These are phyloP conservation scores for Bucco capensis DNA, from an alignment of 2,113 vertebrate genomes.

Conservation along the genomic window DNA sequence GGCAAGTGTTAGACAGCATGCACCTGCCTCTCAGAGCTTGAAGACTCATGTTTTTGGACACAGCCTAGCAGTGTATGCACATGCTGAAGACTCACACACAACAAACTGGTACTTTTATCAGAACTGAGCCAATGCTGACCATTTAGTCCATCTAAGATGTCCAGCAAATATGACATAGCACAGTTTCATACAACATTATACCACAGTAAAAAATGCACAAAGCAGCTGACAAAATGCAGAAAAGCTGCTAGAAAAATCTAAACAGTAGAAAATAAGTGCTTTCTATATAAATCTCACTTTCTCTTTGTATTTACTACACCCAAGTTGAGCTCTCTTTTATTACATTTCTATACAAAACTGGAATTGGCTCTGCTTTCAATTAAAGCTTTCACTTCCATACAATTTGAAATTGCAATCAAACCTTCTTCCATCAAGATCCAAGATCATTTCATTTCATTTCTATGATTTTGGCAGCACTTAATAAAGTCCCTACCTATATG, in stretches of 20 bases:
- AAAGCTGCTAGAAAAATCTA: conserved; percentile 36
- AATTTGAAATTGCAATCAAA: background rate
- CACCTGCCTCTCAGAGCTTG: background rate
- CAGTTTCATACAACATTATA: background rate
- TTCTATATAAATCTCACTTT: conserved; percentile 26
- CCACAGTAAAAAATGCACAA: conserved; percentile 20
- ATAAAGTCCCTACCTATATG: background rate
- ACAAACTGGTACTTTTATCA: background rate
- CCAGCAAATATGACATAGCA: background rate
- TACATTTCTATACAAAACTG: conserved; percentile 19
- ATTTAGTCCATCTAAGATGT: background rate
- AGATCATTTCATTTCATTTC: background rate
- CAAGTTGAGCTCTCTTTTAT: background rate
- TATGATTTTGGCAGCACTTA: background rate
- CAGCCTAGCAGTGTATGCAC: background rate
- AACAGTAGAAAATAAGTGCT: conserved; percentile 49
- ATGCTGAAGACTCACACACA: background rate
- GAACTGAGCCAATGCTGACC: background rate
- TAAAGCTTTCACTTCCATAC: background rate
- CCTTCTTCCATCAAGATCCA: background rate
- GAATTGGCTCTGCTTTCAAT: background rate
- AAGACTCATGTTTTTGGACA: background rate
- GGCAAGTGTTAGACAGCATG: background rate
- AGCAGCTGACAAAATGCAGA: background rate
- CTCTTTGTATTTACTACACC: background rate